Conservation (phyloP, 2,797 vertebrate species). For the Gorsachius magnificus region DNA sequence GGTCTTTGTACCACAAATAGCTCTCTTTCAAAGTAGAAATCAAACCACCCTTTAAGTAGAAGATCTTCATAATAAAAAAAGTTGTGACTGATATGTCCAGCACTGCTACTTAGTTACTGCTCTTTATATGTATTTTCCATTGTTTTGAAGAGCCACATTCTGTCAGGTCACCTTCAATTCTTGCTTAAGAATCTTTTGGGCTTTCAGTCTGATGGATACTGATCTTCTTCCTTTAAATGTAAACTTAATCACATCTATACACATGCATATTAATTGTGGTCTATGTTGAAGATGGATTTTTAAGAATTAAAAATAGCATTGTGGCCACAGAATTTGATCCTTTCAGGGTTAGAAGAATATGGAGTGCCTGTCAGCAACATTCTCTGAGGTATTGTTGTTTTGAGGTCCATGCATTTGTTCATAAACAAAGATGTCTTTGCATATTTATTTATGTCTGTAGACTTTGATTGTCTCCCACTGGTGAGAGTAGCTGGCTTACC, state of each 20-base stretch:
- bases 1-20: not conserved
- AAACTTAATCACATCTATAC: not conserved
- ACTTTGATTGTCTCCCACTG: not conserved
- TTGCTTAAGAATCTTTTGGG: not conserved
- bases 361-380: not conserved
- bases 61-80: constrained; percentile 14
- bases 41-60: not conserved
- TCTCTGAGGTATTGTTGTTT: not conserved
- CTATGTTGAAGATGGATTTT: not conserved
- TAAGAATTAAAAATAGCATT: not conserved
- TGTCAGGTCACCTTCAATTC: not conserved
- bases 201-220: accelerated
- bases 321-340: not conserved
- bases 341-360: not conserved
- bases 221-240: not conserved
- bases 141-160: not conserved
- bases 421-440: not conserved
- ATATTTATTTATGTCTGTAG: not conserved
- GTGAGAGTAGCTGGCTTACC: constrained; percentile 12
- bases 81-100: not conserved
- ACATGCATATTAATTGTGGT: not conserved
- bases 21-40: constrained; percentile 10
- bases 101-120: not conserved
- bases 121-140: not conserved
- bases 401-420: not conserved